Evolutionary conservation across 2,113 vertebrate species (phyloP).

Genomic region (Oryzias curvinotus): DNA sequence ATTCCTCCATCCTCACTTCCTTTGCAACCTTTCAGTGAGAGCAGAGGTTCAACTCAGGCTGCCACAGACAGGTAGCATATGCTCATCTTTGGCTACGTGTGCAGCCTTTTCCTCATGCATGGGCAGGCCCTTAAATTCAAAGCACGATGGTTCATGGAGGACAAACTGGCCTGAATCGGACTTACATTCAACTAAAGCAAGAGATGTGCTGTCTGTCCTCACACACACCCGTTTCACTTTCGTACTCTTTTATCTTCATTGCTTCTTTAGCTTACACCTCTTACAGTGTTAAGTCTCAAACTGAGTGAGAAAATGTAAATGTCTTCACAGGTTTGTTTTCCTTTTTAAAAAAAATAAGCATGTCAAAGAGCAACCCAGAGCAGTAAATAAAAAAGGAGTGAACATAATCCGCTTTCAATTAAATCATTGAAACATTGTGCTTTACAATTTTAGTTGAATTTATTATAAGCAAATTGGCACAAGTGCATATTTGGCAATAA

Average conservation of each 20-base stretch:
- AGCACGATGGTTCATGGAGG: not conserved
- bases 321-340: not conserved
- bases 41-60: conserved; percentile 13
- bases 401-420: too few species aligned
- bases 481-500: too few species aligned
- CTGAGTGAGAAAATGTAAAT: conserved; percentile 25
- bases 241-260: conserved; percentile 27
- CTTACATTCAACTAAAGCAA: conserved; percentile 11
- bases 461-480: too few species aligned
- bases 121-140: conserved; percentile 2
- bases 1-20: conserved; percentile 1
- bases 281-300: conserved; percentile 22
- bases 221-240: not conserved
- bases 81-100: conserved; percentile 20
- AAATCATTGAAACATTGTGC: too few species aligned
- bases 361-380: too few species aligned
- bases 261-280: conserved; percentile 40
- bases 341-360: too few species aligned
- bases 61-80: conserved; percentile 50
- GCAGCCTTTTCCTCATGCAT: conserved; percentile 5
- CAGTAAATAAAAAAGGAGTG: too few species aligned
- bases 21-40: conserved; percentile 12
- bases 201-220: conserved; percentile 13
- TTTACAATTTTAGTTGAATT: too few species aligned
- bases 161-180: conserved; percentile 9